Base-by-base conservation (phyloP, 2,113 vertebrate species). In the Seriola rivoliana region DNA sequence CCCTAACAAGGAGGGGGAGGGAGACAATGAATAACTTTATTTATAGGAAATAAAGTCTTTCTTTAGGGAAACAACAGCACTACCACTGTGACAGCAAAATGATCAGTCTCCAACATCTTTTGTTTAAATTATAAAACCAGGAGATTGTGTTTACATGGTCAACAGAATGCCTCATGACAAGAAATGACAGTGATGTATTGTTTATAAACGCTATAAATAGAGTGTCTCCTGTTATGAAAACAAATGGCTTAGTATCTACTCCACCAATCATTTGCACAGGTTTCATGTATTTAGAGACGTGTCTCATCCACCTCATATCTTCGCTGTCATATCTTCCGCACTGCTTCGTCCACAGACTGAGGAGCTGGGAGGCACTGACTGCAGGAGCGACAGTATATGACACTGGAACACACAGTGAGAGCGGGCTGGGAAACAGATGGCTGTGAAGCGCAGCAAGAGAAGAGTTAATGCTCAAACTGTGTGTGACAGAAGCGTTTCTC, bases 351-450 rank as follows among this genome's bases (percentile, higher is more conserved):
- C 48, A 29, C 72, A 40, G 59, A 54, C 38, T 9, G 42, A 44
- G 19, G 40, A 71, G 71, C 1, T 19, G 63, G 71, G 72, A 80
- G 52, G 25, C 55, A 13, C 1, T 42, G 74, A 69, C 74, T 48
- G 21, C 75, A 65, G 78, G 63, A 84, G 90, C 21, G 58, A 70
- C 86, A 73, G 70, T 48, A 71, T 23, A 55, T 81, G 84, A 90
- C 88, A 79, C 83, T 70, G 7, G 69, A 88, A 83, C 80, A 88
- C 52, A 57, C 72, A 42, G 40, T 29, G 78, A 58, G 76, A 79
- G 62, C 29, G 40, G 66, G 73, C 58, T 16, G 66, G 52, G 57
- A 74, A 81, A 84, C 83, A 90, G 86, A 90, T 85, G 86, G 76
- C 62, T 38, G 70, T 8, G 73, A 68, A 52, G 58, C 17, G 50